A percentile compares a stretch with the other conserved stretches of the same genome.
Conservation (phyloP, 2,113 vertebrate genomes). For the Grammomys dolichurus region DNA sequence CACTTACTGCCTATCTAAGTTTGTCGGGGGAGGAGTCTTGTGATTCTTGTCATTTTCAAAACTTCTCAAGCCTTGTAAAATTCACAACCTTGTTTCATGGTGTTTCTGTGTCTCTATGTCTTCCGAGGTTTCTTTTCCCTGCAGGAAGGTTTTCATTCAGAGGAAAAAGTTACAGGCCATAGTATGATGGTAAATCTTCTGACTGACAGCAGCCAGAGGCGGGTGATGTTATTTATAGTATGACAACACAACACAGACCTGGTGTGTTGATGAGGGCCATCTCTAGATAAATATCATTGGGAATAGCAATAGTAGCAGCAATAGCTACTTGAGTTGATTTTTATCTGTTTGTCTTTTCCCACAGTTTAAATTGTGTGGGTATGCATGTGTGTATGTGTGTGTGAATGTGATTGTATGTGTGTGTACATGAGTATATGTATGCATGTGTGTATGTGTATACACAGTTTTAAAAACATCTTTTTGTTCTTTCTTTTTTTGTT, state of each 20-base stretch:
- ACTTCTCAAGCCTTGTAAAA: not conserved
- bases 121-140: not conserved
- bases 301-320: not conserved
- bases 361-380: not conserved
- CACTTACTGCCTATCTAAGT: not conserved
- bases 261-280: conserved; percentile 8
- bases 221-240: not conserved
- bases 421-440: not conserved
- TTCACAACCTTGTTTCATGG: not conserved
- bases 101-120: not conserved
- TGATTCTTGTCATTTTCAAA: not conserved
- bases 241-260: not conserved
- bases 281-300: not conserved
- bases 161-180: not conserved
- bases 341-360: not conserved
- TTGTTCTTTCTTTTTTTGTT: not conserved
- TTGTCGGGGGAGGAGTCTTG: not conserved
- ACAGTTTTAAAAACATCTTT: not conserved
- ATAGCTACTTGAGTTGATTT: not conserved
- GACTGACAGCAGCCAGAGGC: not conserved
- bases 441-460: not conserved
- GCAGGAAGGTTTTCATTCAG: not conserved
- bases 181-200: not conserved
- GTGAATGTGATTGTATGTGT: not conserved
- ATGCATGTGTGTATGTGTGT: not conserved